A percentile compares a stretch with the other conserved stretches of the same genome.
These are phyloP conservation scores for Catagonus wagneri DNA, from an alignment of 2,113 vertebrate genomes.

Conservation along the genomic window DNA sequence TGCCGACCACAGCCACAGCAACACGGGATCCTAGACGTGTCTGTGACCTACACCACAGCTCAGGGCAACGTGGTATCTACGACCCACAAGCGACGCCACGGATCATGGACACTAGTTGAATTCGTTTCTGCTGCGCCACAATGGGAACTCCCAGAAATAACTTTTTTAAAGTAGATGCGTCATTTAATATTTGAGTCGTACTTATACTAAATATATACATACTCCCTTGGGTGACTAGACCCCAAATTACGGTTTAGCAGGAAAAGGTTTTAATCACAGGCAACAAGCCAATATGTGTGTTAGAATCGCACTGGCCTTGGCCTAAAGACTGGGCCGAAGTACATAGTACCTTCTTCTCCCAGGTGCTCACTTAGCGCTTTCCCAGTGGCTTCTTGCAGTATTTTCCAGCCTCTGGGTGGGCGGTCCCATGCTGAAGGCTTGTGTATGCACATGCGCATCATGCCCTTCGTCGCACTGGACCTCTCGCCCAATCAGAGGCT, in stretches of 20 bases:
- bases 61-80: too few relatives aligned
- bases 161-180: neutral
- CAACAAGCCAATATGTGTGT: neutral
- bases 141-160: too few relatives aligned
- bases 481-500: neutral
- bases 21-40: too few relatives aligned
- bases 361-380: neutral
- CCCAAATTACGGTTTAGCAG: neutral
- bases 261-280: neutral
- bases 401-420: neutral
- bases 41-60: too few relatives aligned
- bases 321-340: accelerated
- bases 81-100: too few relatives aligned
- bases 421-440: neutral
- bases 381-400: neutral
- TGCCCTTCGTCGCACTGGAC: accelerated
- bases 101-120: too few relatives aligned
- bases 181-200: neutral
- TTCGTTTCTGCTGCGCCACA: too few relatives aligned
- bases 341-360: accelerated
- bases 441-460: accelerated
- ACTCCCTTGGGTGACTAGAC: neutral
- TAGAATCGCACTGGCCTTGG: neutral
- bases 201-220: neutral
- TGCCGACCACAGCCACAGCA: too few relatives aligned